Base-by-base conservation (phyloP, 2,113 vertebrate species). In the Eidolon helvum region DNA sequence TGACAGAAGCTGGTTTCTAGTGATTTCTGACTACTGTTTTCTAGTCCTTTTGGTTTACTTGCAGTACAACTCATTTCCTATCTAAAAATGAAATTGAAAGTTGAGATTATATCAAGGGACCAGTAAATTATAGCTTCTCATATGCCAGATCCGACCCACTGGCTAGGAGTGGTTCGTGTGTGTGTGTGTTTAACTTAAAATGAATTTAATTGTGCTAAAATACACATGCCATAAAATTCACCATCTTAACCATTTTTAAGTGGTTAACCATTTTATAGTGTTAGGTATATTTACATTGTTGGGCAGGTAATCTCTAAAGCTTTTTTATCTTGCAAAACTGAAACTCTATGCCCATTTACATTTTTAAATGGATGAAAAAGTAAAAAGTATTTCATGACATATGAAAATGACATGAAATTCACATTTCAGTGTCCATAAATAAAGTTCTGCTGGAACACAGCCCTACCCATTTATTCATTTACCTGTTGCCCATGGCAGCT, bases 1-100 rank as follows among this genome's bases (percentile, higher is more conserved):
- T 0, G 11, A 40, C 3, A 1, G 71, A 69, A 80, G 55, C 80
- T 1, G 1, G 24, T 2, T 2, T n/a, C n/a, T 19, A 28, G n/a
- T 21, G 33, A 75, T 40, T 50, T 74, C 88, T 82, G 21, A n/a
- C 15, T 18, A 3, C 75, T 9, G 26, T 86, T 78, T 61, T 63
- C 69, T 85, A 3, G 21, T 26, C 35, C 7, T 15, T 45, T 14
- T 6, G 7, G 14, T 45, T 80, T 28, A 33, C 33, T 38, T 55
- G 68, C 30, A 45, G n/a, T 1, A 5, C 7, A 3, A n/a, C 22
- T 86, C 33, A 4, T 0, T 0, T 35, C 48, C 63, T 74, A 28
- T 87, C 45, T 84, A 28, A 35, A 9, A 74, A 40, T 72, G 74
- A 82, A 35, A 33, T 15, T 12, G 59, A 22, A 14, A 88, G 48